phyloP scores from a whole-genome alignment of 2,113 vertebrate species.

The Panurus biarmicus region DNA sequence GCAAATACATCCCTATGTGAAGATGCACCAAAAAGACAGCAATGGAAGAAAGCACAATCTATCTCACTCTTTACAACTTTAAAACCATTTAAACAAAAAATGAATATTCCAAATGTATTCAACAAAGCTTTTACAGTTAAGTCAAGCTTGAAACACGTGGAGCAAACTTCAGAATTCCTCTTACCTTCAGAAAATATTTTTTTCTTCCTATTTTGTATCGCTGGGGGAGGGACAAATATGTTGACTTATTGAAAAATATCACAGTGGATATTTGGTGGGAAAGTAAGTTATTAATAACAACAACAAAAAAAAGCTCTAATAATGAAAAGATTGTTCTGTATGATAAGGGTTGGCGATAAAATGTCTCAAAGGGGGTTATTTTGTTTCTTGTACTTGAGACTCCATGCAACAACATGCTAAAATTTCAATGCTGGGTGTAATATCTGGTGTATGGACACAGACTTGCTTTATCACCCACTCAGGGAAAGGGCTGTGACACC shows the following conservation, averaged over 20 bases:
- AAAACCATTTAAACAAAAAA: neutral
- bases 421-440: neutral
- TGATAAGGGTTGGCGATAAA: neutral
- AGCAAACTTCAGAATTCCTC: neutral
- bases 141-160: neutral
- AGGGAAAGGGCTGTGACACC: neutral
- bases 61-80: conserved; percentile 8
- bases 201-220: neutral
- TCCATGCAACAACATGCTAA: neutral
- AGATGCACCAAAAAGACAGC: conserved; percentile 56
- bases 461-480: neutral
- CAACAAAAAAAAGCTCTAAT: neutral
- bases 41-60: conserved; percentile 26
- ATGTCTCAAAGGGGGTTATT: neutral
- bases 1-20: conserved; percentile 54
- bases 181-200: neutral
- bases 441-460: neutral
- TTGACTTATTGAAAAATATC: neutral
- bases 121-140: neutral
- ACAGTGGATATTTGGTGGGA: neutral
- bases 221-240: neutral
- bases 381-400: neutral
- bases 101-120: neutral
- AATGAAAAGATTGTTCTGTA: neutral
- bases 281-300: neutral